A percentile compares a stretch with the other conserved stretches of the same genome.
These are phyloP conservation scores for Lacerta viridis DNA, from an alignment of 2,797 vertebrate species.

Conservation along the genomic window DNA sequence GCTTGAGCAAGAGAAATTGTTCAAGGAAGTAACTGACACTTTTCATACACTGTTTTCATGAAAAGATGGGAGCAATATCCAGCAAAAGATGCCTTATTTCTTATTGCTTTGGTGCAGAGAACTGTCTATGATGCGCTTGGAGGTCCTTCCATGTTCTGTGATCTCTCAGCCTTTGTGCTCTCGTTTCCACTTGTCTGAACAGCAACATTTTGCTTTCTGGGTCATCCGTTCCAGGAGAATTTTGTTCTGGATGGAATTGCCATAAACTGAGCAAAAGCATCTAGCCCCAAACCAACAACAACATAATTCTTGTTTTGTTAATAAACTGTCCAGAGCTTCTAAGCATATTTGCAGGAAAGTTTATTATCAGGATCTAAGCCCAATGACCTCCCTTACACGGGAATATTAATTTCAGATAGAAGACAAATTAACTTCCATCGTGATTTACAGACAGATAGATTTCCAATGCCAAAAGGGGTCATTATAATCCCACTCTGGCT, in stretches of 20 bases:
- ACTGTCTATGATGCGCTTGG: neutral
- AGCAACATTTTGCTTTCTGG: neutral
- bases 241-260: neutral
- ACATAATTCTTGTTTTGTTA: neutral
- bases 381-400: neutral
- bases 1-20: neutral
- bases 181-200: constrained; percentile 21
- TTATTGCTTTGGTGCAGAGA: neutral
- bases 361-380: constrained; percentile 26
- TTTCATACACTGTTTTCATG: neutral
- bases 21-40: neutral
- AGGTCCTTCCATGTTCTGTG: neutral
- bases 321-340: neutral
- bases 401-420: constrained; percentile 28
- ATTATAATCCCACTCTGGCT: constrained; percentile 35
- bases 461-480: constrained; percentile 22
- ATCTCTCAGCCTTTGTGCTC: neutral
- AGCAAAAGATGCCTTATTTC: neutral
- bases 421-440: constrained; percentile 18
- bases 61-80: neutral
- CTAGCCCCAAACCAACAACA: neutral
- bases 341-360: neutral
- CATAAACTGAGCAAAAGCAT: neutral
- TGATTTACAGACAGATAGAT: constrained; percentile 38
- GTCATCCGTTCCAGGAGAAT: neutral